A percentile compares a stretch with the other conserved stretches of the same genome.
Evolutionary conservation across 2,113 vertebrate species (phyloP).

Genomic region (Cygnus atratus): DNA sequence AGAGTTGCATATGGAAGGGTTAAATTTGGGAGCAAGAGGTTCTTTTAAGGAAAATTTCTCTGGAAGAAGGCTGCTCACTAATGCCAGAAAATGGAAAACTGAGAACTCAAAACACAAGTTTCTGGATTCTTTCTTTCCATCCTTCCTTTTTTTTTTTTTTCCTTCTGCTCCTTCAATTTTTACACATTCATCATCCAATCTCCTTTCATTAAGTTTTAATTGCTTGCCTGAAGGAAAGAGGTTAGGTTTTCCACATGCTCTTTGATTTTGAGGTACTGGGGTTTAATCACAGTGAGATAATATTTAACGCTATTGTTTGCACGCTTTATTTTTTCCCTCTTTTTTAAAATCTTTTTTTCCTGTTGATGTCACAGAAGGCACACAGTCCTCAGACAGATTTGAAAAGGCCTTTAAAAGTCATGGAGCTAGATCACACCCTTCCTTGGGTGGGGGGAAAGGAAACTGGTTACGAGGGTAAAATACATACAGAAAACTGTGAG

Average conservation of each 20-base stretch:
- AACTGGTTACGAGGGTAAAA: background rate
- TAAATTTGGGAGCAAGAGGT: background rate
- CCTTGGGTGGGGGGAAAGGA: constrained; percentile 51
- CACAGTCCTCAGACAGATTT: constrained; percentile 10
- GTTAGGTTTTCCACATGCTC: constrained; percentile 74
- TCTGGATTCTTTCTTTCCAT: constrained; percentile 25
- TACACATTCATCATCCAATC: constrained; percentile 14
- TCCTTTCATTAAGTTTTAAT: constrained; percentile 79
- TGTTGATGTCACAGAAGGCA: constrained; percentile 32
- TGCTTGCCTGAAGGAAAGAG: constrained; percentile 73
- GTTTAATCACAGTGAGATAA: constrained; percentile 80
- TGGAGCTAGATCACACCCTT: constrained; percentile 55
- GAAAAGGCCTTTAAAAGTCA: constrained; percentile 59
- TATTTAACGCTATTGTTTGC: constrained; percentile 70
- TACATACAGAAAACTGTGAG: background rate
- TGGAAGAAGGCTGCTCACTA: background rate
- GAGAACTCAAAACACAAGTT: constrained; percentile 7
- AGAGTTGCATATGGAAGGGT: background rate
- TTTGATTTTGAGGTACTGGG: constrained; percentile 73
- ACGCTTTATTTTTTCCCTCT: constrained; percentile 17
- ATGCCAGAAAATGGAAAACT: constrained; percentile 56
- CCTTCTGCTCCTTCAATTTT: constrained; percentile 43
- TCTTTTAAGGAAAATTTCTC: constrained; percentile 9
- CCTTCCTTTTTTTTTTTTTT: background rate
- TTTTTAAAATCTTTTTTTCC: background rate